These are phyloP conservation scores for Pteropus alecto DNA, from an alignment of 2,113 vertebrate genomes.

Conservation along the genomic window DNA sequence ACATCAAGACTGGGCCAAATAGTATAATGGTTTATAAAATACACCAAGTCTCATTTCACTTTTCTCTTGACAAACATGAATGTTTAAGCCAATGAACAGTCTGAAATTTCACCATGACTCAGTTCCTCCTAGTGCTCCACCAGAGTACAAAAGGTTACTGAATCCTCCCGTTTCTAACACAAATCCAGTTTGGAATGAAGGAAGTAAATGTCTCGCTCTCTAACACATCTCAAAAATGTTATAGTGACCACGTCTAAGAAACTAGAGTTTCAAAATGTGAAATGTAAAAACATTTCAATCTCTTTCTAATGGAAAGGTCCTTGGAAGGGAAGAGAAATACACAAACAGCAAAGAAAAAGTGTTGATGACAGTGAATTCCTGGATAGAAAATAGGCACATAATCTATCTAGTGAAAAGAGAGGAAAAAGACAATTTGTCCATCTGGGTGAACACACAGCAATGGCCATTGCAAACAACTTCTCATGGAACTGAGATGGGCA, in stretches of 20 bases:
- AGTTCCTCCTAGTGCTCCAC: neutral
- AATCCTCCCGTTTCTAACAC: slow-evolving; percentile 4
- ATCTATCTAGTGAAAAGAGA: neutral
- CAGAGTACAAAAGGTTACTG: slow-evolving; percentile 27
- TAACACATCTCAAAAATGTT: neutral
- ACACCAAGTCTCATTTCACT: neutral
- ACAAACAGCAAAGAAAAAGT: neutral
- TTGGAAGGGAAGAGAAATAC: slow-evolving; percentile 12
- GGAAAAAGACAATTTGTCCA: neutral
- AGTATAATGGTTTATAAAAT: neutral
- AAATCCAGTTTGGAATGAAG: slow-evolving; percentile 20
- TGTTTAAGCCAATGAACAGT: neutral
- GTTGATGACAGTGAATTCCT: neutral
- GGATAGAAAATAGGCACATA: neutral
- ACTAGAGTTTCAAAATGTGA: slow-evolving; percentile 11
- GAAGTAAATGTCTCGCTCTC: neutral
- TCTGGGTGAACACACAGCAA: neutral
- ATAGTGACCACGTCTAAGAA: slow-evolving; percentile 21
- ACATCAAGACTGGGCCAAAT: neutral
- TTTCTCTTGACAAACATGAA: slow-evolving; percentile 6
- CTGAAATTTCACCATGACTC: slow-evolving; percentile 39
- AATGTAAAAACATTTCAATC: neutral
- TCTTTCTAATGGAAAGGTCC: neutral
- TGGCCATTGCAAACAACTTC: neutral
- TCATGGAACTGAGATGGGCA: neutral